Conservation (phyloP, 2,113 vertebrate genomes). For the Salvator merianae region DNA sequence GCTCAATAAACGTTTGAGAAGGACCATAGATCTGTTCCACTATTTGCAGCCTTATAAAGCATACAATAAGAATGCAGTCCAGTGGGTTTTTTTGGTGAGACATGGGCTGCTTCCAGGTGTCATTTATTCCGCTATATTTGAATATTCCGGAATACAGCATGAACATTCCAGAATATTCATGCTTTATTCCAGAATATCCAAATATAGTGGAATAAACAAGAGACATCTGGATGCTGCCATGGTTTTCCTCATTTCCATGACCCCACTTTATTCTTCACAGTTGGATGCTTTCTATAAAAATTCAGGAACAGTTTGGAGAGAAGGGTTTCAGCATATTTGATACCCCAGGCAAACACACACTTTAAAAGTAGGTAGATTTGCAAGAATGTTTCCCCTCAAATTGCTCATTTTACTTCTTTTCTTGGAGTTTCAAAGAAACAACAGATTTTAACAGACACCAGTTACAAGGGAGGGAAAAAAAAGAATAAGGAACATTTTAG, state of each 20-base stretch:
- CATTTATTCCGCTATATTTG: too few relatives aligned
- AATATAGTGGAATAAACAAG: too few relatives aligned
- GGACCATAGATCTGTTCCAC: slow-evolving; percentile 26
- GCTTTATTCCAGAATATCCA: too few relatives aligned
- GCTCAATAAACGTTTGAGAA: slow-evolving; percentile 20
- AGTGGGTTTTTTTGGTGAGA: not conserved
- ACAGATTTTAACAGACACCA: not conserved
- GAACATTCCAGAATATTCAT: too few relatives aligned
- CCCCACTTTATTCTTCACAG: not conserved
- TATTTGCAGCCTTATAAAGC: slow-evolving; percentile 1
- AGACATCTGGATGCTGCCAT: too few relatives aligned
- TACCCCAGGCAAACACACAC: not conserved
- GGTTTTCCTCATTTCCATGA: too few relatives aligned
- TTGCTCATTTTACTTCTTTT: not conserved
- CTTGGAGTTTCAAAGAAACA: slow-evolving; percentile 34
- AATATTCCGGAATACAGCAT: too few relatives aligned
- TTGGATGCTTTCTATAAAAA: not conserved
- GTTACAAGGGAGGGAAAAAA: not conserved
- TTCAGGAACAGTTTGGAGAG: not conserved
- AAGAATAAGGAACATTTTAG: slow-evolving; percentile 31
- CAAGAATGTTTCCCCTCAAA: slow-evolving; percentile 35
- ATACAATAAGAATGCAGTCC: not conserved
- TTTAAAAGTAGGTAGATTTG: slow-evolving; percentile 13
- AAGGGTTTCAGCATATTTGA: not conserved
- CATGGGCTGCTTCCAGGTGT: not conserved